Conservation (phyloP, 2,888 invertebrate genomes). For the Mimas tiliae region DNA sequence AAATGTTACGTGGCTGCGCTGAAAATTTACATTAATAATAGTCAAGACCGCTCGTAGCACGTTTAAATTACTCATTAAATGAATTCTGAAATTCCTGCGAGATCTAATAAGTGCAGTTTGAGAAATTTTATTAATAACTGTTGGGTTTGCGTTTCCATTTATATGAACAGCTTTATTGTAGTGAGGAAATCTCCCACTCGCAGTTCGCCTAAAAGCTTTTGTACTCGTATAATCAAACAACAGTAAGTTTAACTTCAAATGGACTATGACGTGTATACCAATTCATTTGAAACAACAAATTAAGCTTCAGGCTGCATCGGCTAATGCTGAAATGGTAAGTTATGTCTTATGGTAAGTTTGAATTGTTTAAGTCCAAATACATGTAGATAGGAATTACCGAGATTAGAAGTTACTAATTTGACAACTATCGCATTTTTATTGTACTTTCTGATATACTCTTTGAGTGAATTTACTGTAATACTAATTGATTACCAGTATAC, state of each 20-base stretch:
- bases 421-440: too few relatives aligned
- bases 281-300: neutral
- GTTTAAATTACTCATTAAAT: neutral
- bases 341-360: too few relatives aligned
- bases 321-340: neutral
- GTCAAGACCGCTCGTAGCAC: neutral
- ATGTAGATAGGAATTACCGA: too few relatives aligned
- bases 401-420: too few relatives aligned
- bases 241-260: constrained; percentile 28
- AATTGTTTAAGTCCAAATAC: too few relatives aligned
- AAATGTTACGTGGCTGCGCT: too few relatives aligned
- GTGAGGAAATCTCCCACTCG: constrained; percentile 44
- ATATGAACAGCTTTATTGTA: constrained; percentile 47
- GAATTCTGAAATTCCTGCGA: neutral
- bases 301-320: neutral
- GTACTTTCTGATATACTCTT: too few relatives aligned
- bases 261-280: too few relatives aligned
- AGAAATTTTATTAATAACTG: constrained; percentile 44
- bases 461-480: too few relatives aligned
- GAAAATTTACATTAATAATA: neutral
- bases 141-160: constrained; percentile 36
- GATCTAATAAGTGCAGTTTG: constrained; percentile 4
- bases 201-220: constrained; percentile 62
- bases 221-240: constrained; percentile 54
- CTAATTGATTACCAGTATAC: too few relatives aligned